These are phyloP conservation scores for Scaptomyza pallida DNA, from an alignment of 1,140 invertebrate species.

Conservation along the genomic window DNA sequence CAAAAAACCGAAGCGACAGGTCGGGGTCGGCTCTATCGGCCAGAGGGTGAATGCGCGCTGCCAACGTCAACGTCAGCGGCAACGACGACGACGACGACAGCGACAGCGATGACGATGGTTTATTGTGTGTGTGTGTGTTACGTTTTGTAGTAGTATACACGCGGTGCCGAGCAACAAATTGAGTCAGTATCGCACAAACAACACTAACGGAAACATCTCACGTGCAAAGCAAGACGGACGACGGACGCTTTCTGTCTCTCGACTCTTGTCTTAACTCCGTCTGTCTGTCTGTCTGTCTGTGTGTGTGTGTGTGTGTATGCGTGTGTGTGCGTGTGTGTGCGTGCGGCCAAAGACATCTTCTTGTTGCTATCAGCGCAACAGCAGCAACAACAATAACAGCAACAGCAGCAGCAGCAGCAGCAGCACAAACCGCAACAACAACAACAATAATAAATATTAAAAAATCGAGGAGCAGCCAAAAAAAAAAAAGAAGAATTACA, in stretches of 20 bases:
- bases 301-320: slow-evolving; percentile 11
- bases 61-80: slow-evolving; percentile 8
- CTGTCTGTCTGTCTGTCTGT: slow-evolving; percentile 39
- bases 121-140: slow-evolving; percentile 10
- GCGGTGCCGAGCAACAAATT: slow-evolving; percentile 79
- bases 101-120: not conserved
- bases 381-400: slow-evolving; percentile 7
- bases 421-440: slow-evolving; percentile 19
- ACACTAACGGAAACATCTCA: slow-evolving; percentile 83
- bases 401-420: slow-evolving; percentile 17
- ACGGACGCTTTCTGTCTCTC: slow-evolving; percentile 65
- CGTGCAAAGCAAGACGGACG: slow-evolving; percentile 70
- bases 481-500: slow-evolving; percentile 10
- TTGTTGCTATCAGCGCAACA: slow-evolving; percentile 24
- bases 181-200: slow-evolving; percentile 84
- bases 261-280: slow-evolving; percentile 15
- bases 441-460: slow-evolving; percentile 9
- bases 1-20: slow-evolving; percentile 29
- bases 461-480: slow-evolving; percentile 13
- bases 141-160: slow-evolving; percentile 58
- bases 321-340: slow-evolving; percentile 9
- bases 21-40: not conserved
- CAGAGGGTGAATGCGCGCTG: slow-evolving; percentile 23
- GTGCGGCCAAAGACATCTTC: slow-evolving; percentile 31
- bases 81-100: not conserved